Evolutionary conservation across 2,113 vertebrate genomes (phyloP), one percentile per base, ranked within the genome.

Genomic region (Xyliphius kryptos): DNA sequence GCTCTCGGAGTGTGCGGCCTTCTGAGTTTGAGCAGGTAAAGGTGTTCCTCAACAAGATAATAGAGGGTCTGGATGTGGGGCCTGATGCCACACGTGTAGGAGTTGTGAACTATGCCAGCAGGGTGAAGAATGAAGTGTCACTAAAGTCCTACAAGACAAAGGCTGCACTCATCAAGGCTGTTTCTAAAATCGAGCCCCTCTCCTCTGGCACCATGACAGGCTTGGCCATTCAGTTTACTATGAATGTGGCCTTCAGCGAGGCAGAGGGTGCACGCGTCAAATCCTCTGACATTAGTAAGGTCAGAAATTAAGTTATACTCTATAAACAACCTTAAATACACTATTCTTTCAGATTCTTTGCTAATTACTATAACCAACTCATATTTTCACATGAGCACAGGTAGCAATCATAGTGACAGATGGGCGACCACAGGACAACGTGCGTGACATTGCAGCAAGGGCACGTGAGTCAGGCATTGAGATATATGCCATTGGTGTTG

Each of bases 161-260:
- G 82, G 86, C 90, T 0, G 83, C 74, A 0, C 88, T 99, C 63
- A 73, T 95, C 51, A 92, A 88, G 69, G 96, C 95, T 0, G 94
- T 99, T 58, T 85, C 70, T 44, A 85, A 83, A 72, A 89, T 98
- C 13, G 90, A 92, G 82, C 95, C 95, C 0, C 91, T 99, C 61
- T 94, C 96, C 80, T 92, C 94, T 0, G 96, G 96, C 61, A 99
- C 96, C 66, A 99, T 99, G 96, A 99, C 93, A 0, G 96, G 96
- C 9, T 82, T 98, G 74, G 88, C 96, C 46, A 96, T 98, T 70
- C 91, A 95, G 81, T 98, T 93, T 6, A 86, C 95, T 46, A 69
- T 94, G 67, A 95, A 90, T 41, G 82, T 87, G 64, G 92, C 89
- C 43, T 91, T 99, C 76, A 92, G 90, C 0, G 88, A 95, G 21